Evolutionary conservation across 2,113 vertebrate genomes (phyloP).

Genomic region (Raja brachyura): DNA sequence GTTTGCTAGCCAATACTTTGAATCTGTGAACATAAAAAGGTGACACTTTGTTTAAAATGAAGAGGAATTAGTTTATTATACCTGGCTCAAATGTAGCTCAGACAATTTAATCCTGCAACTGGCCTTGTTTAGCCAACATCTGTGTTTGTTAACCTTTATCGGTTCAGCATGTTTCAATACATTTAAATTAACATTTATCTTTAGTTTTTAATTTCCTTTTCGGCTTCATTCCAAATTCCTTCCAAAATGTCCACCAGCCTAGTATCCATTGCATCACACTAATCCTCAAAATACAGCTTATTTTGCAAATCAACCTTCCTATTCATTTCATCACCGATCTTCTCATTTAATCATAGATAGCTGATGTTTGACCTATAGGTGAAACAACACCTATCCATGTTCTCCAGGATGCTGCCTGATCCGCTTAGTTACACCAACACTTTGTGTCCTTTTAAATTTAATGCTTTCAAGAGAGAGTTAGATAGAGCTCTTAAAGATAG

Average conservation of each 20-base stretch:
- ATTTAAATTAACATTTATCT: background rate
- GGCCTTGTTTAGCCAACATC: background rate
- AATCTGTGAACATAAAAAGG: background rate
- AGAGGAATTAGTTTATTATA: background rate
- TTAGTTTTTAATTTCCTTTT: background rate
- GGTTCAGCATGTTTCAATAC: background rate
- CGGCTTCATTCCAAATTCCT: background rate
- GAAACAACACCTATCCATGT: too few relatives aligned
- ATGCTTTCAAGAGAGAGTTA: too few relatives aligned
- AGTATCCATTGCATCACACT: background rate
- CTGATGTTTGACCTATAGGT: too few relatives aligned
- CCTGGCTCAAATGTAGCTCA: background rate
- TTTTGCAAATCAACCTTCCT: background rate
- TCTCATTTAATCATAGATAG: too few relatives aligned
- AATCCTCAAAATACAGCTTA: background rate
- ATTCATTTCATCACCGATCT: background rate
- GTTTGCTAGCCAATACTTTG: background rate
- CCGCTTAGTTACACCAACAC: too few relatives aligned
- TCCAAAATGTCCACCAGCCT: background rate
- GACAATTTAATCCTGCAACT: background rate
- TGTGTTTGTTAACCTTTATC: background rate
- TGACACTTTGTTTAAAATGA: background rate
- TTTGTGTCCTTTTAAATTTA: too few relatives aligned
- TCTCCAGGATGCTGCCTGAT: too few relatives aligned
- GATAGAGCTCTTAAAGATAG: too few relatives aligned